phyloP scores from a whole-genome alignment of 1,140 invertebrate species.

The Helicoverpa armigera region DNA sequence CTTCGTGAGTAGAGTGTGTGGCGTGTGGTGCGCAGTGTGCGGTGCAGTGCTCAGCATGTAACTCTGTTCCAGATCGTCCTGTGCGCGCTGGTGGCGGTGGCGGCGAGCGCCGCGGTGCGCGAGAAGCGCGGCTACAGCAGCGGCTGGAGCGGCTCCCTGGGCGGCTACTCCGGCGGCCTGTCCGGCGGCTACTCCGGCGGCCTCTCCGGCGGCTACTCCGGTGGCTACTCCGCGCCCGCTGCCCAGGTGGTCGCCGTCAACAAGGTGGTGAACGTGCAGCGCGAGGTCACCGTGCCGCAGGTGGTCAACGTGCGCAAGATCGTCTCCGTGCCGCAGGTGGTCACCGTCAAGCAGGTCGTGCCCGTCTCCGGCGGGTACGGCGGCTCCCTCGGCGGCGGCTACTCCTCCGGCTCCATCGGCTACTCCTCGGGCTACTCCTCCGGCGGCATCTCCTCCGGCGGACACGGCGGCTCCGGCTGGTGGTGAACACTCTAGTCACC shows the following conservation, averaged over 20 bases:
- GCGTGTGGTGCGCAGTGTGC: neutral
- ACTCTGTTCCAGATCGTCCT: slow-evolving; percentile 29
- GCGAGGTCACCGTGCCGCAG: slow-evolving; percentile 67
- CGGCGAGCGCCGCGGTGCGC: slow-evolving; percentile 33
- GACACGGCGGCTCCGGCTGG: slow-evolving; percentile 60
- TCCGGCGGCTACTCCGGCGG: slow-evolving; percentile 44
- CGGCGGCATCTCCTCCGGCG: slow-evolving; percentile 23
- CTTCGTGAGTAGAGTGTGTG: slow-evolving; percentile 29
- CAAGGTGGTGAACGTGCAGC: slow-evolving; percentile 64
- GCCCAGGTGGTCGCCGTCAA: slow-evolving; percentile 64
- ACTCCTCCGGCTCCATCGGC: slow-evolving; percentile 39
- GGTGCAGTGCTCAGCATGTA: neutral
- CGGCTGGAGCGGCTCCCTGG: slow-evolving; percentile 34
- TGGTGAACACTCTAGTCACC: slow-evolving; percentile 58
- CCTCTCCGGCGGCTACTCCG: too few species aligned
- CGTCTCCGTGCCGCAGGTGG: slow-evolving; percentile 67
- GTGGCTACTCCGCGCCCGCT: slow-evolving; percentile 4
- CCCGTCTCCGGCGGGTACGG: slow-evolving; percentile 55
- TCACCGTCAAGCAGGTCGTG: slow-evolving; percentile 71
- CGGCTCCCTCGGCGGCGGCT: neutral
- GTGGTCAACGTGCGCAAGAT: slow-evolving; percentile 67
- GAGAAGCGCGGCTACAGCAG: slow-evolving; percentile 43
- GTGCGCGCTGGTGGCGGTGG: slow-evolving; percentile 39
- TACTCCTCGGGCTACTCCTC: slow-evolving; percentile 43
- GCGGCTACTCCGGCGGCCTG: slow-evolving; percentile 34